Evolutionary conservation across 1,140 invertebrate species (phyloP).

Genomic region (Phymastichus coffea): DNA sequence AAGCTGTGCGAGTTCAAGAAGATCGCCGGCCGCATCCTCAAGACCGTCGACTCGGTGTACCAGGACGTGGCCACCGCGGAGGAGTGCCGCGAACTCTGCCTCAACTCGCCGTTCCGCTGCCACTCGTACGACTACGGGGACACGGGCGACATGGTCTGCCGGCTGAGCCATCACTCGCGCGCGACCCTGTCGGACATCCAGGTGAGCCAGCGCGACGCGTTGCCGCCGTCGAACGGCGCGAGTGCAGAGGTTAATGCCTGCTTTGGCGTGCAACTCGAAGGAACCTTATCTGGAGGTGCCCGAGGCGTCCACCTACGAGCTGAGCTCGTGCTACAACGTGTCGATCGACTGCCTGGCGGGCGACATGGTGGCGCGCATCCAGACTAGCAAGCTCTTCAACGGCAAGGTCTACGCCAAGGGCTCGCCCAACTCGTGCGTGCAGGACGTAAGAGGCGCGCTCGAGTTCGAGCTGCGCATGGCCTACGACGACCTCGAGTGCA

Average conservation of each 20-base stretch:
- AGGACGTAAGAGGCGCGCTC: constrained; percentile 79
- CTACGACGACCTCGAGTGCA: constrained; percentile 90
- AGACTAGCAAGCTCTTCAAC: constrained; percentile 89
- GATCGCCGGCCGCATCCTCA: constrained; percentile 81
- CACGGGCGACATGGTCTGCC: constrained; percentile 88
- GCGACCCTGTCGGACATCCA: constrained; percentile 86
- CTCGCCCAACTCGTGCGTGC: constrained; percentile 86
- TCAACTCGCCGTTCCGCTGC: constrained; percentile 83
- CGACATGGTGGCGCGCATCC: constrained; percentile 89
- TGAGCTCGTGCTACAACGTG: constrained; percentile 92
- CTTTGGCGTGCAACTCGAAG: too few species aligned
- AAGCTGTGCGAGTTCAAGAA: constrained; percentile 93
- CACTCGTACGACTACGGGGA: constrained; percentile 93
- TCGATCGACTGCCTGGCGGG: constrained; percentile 88
- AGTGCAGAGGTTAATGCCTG: too few species aligned
- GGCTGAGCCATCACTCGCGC: constrained; percentile 86
- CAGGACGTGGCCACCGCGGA: constrained; percentile 84
- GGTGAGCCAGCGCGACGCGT: constrained; percentile 51
- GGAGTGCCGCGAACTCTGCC: constrained; percentile 83
- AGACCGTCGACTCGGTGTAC: constrained; percentile 92
- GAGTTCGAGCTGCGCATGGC: constrained; percentile 87
- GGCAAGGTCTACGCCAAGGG: constrained; percentile 94
- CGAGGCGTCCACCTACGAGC: constrained; percentile 87
- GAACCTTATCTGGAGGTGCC: constrained; percentile 87
- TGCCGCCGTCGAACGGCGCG: too few species aligned